A percentile compares a stretch with the other conserved stretches of the same genome.
These are phyloP conservation scores for Sebastes minor DNA, from an alignment of 2,797 vertebrate genomes.

Conservation along the genomic window DNA sequence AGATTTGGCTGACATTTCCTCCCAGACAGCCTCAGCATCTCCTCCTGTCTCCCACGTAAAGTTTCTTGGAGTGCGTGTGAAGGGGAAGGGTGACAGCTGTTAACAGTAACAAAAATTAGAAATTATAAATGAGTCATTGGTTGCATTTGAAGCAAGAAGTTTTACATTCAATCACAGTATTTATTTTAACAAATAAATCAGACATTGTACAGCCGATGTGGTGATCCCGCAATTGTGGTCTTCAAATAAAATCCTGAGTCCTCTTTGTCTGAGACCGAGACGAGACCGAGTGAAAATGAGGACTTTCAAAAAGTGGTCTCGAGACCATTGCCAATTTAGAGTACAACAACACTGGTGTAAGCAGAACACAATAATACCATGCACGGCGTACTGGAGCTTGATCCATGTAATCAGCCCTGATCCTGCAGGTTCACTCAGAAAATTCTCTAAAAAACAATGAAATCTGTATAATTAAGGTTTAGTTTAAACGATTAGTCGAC, in stretches of 20 bases:
- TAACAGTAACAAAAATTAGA: neutral
- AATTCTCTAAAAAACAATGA: too few species aligned
- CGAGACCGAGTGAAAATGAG: neutral
- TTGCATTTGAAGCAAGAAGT: neutral
- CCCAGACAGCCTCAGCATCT: neutral
- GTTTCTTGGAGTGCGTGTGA: neutral
- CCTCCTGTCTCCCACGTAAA: neutral
- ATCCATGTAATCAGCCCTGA: too few species aligned
- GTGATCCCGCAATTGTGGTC: too few species aligned
- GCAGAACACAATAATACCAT: too few species aligned
- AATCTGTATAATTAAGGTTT: too few species aligned
- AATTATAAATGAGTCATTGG: neutral
- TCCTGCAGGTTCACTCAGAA: too few species aligned
- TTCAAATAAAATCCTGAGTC: neutral
- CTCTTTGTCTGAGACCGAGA: neutral
- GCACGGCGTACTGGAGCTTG: too few species aligned
- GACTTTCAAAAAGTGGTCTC: neutral
- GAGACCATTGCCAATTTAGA: accelerated
- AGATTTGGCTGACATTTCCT: neutral
- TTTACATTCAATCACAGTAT: neutral
- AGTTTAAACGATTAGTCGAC: too few species aligned
- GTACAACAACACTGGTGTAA: too few species aligned
- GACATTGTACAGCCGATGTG: neutral
- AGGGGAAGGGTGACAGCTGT: neutral
- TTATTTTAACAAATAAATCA: neutral